These are phyloP conservation scores for Apogon hyalosoma DNA, from an alignment of 2,797 vertebrate genomes.

Conservation along the genomic window DNA sequence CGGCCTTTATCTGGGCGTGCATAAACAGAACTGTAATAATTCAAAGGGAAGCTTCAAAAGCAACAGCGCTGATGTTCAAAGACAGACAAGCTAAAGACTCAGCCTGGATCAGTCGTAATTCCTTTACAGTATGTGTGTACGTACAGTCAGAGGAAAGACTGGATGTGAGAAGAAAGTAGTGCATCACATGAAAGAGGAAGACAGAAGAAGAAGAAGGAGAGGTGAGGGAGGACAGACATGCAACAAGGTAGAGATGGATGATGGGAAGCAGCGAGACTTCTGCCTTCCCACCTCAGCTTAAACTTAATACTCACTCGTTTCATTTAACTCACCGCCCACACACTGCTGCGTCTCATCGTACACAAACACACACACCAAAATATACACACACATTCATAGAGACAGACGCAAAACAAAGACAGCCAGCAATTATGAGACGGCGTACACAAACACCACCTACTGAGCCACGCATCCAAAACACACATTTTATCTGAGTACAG, in stretches of 20 bases:
- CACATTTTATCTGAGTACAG: slow-evolving; percentile 73
- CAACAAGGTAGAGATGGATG: slow-evolving; percentile 43
- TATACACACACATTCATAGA: slow-evolving; percentile 27
- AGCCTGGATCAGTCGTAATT: slow-evolving; percentile 58
- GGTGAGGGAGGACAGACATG: slow-evolving; percentile 24
- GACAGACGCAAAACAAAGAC: slow-evolving; percentile 71
- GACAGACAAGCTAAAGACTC: slow-evolving; percentile 64
- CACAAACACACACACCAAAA: slow-evolving; percentile 30
- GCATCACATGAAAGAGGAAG: slow-evolving; percentile 29
- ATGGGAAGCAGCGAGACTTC: slow-evolving; percentile 38
- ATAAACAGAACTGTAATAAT: slow-evolving; percentile 44
- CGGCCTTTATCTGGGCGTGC: slow-evolving; percentile 35
- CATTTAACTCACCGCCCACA: slow-evolving; percentile 71
- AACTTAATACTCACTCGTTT: slow-evolving; percentile 65
- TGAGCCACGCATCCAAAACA: slow-evolving; percentile 68
- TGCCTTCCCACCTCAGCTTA: slow-evolving; percentile 67
- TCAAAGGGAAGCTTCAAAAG: slow-evolving; percentile 61
- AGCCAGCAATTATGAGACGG: slow-evolving; percentile 72
- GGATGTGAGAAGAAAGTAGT: slow-evolving; percentile 22
- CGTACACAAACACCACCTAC: slow-evolving; percentile 76
- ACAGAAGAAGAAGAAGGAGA: neutral
- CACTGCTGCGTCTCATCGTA: slow-evolving; percentile 14
- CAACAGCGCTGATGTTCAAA: slow-evolving; percentile 56
- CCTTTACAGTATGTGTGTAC: slow-evolving; percentile 19
- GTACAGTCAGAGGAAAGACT: neutral